Percentiles rank a stretch among this genome's conserved stretches.
Conservation (phyloP, 2,797 vertebrate genomes). For the Tokudaia tokunoshimensis region DNA sequence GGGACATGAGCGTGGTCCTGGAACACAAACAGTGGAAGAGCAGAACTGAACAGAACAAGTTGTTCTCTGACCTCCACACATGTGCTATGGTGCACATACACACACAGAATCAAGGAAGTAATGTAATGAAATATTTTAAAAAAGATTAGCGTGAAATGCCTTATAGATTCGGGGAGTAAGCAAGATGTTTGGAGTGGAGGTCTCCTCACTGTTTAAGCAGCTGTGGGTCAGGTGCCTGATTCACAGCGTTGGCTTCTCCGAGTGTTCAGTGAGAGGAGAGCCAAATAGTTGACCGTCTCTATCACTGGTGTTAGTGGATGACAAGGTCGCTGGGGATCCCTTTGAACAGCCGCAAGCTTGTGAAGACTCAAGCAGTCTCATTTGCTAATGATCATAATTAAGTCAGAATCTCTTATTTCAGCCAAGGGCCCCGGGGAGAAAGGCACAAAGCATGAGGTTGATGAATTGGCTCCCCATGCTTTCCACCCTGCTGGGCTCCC, state of each 20-base stretch:
- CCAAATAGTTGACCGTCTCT: neutral
- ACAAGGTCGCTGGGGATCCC: slow-evolving; percentile 38
- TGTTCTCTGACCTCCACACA: neutral
- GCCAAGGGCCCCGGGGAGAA: slow-evolving; percentile 49
- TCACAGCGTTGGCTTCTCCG: no score
- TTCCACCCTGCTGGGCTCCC: slow-evolving; percentile 53
- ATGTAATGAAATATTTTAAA: neutral
- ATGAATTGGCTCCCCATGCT: neutral
- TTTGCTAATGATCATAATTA: slow-evolving; percentile 77
- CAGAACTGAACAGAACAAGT: neutral
- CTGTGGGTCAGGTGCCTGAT: neutral
- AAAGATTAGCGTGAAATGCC: neutral
- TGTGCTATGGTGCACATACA: no score
- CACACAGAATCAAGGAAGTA: neutral
- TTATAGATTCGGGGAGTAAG: neutral
- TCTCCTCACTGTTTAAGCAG: neutral
- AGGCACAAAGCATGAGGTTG: slow-evolving; percentile 16
- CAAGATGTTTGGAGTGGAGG: neutral
- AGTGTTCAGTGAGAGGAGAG: neutral
- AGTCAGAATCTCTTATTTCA: slow-evolving; percentile 73
- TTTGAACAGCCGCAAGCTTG: slow-evolving; percentile 43
- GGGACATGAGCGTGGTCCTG: neutral
- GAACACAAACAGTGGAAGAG: neutral
- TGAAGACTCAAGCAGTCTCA: slow-evolving; percentile 58
- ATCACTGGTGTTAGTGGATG: neutral